Evolutionary conservation across 2,888 invertebrate species (phyloP).

Genomic region (Acrobasis consociella): DNA sequence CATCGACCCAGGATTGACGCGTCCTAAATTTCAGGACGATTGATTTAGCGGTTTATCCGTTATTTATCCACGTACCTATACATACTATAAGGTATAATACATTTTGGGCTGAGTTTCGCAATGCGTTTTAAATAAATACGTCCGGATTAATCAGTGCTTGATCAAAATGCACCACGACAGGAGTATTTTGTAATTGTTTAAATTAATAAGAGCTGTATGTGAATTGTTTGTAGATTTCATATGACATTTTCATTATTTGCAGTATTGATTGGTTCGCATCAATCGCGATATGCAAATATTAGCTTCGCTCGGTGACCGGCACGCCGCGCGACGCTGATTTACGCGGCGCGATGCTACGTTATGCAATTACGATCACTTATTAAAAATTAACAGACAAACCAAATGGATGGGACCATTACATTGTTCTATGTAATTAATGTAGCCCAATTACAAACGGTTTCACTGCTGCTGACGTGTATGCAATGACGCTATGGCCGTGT

Average conservation of each 20-base stretch:
- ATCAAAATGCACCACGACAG: conserved; percentile 13
- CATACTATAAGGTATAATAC: not conserved
- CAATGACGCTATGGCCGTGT: too few relatives aligned
- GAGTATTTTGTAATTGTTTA: conserved; percentile 41
- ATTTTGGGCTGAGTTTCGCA: conserved; percentile 25
- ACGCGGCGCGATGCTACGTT: conserved; percentile 69
- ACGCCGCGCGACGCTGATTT: conserved; percentile 56
- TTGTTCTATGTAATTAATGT: conserved; percentile 5
- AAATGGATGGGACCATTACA: conserved; percentile 27
- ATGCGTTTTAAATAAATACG: conserved; percentile 27
- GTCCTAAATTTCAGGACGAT: conserved; percentile 29
- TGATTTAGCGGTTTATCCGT: conserved; percentile 30
- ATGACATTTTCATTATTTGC: conserved; percentile 78
- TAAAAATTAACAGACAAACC: conserved; percentile 67
- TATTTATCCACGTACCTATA: conserved; percentile 28
- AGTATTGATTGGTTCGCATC: conserved; percentile 80
- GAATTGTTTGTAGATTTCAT: conserved; percentile 70
- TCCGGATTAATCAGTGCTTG: conserved; percentile 16
- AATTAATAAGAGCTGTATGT: conserved; percentile 46
- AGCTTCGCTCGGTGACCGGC: conserved; percentile 66
- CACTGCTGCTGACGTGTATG: too few relatives aligned
- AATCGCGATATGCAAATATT: conserved; percentile 82
- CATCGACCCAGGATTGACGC: conserved; percentile 24
- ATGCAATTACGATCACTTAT: conserved; percentile 78
- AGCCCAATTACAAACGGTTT: not conserved